Conservation (phyloP, 2,797 vertebrate genomes). For the Podarcis siculus region DNA sequence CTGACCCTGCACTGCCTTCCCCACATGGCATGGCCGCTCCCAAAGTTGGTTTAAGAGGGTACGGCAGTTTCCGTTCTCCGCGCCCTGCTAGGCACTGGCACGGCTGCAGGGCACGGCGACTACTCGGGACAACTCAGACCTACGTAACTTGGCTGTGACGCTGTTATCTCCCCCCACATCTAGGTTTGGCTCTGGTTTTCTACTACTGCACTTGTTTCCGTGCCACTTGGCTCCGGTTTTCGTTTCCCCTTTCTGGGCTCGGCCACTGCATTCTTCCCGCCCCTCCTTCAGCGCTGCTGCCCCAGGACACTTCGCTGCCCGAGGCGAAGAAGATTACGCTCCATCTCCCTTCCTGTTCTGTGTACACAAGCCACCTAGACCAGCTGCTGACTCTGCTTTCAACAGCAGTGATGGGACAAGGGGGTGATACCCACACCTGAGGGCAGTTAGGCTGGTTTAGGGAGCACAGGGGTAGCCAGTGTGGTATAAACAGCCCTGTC, state of each 20-base stretch:
- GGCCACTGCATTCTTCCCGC: neutral
- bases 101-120: neutral
- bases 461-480: too few species aligned
- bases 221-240: neutral
- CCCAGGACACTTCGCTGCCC: too few species aligned
- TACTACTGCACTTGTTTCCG: neutral
- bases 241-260: neutral
- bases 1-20: neutral
- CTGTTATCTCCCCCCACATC: neutral
- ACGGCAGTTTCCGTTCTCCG: neutral
- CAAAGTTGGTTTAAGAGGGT: neutral
- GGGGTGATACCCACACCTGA: too few species aligned
- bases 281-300: too few species aligned
- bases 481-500: too few species aligned
- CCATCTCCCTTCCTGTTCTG: too few species aligned
- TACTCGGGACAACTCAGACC: neutral
- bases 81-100: neutral
- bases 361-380: too few species aligned
- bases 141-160: neutral
- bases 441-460: too few species aligned
- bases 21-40: constrained; percentile 18
- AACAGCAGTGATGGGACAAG: too few species aligned
- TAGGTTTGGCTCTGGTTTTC: neutral
- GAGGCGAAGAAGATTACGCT: too few species aligned
- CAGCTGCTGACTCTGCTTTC: too few species aligned